phyloP scores from a whole-genome alignment of 2,113 vertebrate genomes.

The Trinectes maculatus region DNA sequence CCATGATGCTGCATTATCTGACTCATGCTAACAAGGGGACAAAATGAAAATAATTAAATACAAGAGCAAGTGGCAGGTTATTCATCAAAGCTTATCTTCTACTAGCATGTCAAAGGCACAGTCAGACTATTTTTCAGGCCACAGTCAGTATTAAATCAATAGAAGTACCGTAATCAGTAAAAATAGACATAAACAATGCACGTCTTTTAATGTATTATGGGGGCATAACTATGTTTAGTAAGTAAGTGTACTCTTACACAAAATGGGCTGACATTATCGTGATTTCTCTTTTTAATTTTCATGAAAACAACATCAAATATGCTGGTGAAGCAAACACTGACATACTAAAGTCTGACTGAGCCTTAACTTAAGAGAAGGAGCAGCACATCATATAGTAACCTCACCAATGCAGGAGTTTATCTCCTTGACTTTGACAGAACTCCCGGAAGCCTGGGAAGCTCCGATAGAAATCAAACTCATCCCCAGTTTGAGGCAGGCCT shows the following conservation, averaged over 20 bases:
- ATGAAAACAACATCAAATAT: too few relatives aligned
- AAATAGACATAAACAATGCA: not conserved
- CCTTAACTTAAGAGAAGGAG: not conserved
- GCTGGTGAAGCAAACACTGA: not conserved
- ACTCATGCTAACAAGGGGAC: conserved; percentile 86
- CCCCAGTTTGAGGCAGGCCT: conserved; percentile 88
- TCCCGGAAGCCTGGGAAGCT: conserved; percentile 92
- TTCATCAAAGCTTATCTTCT: not conserved
- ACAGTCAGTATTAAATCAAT: too few relatives aligned
- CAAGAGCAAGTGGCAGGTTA: not conserved
- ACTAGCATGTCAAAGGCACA: not conserved
- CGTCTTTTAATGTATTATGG: too few relatives aligned
- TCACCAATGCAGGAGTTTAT: conserved; percentile 88
- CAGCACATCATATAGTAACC: conserved; percentile 31
- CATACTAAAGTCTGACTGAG: not conserved
- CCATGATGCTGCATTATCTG: conserved; percentile 93
- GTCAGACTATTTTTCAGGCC: not conserved
- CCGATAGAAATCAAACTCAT: conserved; percentile 95
- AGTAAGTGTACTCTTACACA: too few relatives aligned
- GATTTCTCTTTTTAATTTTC: too few relatives aligned
- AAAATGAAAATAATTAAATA: conserved; percentile 6
- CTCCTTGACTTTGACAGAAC: conserved; percentile 89
- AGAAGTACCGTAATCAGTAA: too few relatives aligned
- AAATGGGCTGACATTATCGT: too few relatives aligned
- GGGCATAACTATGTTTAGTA: too few relatives aligned